phyloP scores from a whole-genome alignment of 2,797 vertebrate species.

The Epinephelus awoara region DNA sequence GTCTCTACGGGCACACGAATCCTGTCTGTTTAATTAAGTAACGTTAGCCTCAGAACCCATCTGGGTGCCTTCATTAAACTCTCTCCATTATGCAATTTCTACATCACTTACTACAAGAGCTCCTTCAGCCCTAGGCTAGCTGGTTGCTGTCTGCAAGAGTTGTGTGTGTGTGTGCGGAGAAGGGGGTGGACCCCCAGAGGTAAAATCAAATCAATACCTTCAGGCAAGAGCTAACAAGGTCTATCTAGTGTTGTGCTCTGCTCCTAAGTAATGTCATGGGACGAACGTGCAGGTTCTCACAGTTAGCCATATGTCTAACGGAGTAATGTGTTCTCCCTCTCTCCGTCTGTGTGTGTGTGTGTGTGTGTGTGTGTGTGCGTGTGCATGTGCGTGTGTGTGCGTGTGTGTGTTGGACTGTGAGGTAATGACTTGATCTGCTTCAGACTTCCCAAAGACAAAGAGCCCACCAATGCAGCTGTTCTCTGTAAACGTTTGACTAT shows the following conservation, averaged over 20 bases:
- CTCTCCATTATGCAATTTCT: conserved; percentile 71
- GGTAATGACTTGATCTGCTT: conserved; percentile 32
- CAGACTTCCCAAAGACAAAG: conserved; percentile 23
- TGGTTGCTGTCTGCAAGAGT: conserved; percentile 34
- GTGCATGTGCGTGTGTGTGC: background rate
- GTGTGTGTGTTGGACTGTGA: background rate
- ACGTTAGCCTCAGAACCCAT: conserved; percentile 55
- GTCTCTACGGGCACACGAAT: conserved; percentile 53
- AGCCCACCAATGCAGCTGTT: background rate
- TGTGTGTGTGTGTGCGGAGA: conserved; percentile 52
- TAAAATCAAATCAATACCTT: conserved; percentile 81
- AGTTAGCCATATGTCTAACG: conserved; percentile 56
- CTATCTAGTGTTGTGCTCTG: conserved; percentile 71
- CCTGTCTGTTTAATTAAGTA: conserved; percentile 76
- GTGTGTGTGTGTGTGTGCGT: background rate
- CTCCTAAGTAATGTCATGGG: conserved; percentile 72
- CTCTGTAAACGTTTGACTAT: background rate
- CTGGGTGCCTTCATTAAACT: conserved; percentile 72
- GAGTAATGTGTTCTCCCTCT: conserved; percentile 19
- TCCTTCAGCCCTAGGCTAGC: conserved; percentile 43
- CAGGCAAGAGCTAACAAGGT: conserved; percentile 80
- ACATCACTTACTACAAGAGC: conserved; percentile 67
- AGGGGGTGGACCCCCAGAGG: conserved; percentile 55
- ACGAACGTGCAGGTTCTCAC: conserved; percentile 57
- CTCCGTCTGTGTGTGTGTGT: background rate